phyloP scores from a whole-genome alignment of 2,113 vertebrate genomes.

The Microtus pennsylvanicus region DNA sequence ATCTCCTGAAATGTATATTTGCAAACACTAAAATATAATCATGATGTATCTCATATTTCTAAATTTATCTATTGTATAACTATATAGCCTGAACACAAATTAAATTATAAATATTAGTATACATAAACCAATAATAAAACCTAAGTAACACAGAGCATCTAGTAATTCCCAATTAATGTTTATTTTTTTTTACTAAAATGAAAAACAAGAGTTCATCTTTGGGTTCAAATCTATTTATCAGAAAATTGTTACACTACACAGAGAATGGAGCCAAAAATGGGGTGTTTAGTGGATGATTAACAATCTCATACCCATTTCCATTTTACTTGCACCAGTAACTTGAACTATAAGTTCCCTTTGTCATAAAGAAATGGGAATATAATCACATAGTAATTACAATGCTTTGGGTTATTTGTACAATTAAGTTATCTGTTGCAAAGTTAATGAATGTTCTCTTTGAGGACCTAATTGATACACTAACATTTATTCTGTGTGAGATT shows the following conservation, averaged over 20 bases:
- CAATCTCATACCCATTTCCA: slow-evolving; percentile 64
- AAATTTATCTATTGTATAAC: background rate
- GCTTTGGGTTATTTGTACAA: slow-evolving; percentile 80
- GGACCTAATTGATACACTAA: slow-evolving; percentile 72
- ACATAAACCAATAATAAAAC: background rate
- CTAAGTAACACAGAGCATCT: background rate
- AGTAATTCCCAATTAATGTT: background rate
- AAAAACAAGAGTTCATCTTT: slow-evolving; percentile 20
- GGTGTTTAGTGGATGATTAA: slow-evolving; percentile 71
- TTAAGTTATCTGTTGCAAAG: slow-evolving; percentile 78
- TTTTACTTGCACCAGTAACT: slow-evolving; percentile 69
- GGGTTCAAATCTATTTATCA: slow-evolving; percentile 45
- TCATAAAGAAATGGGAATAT: slow-evolving; percentile 81
- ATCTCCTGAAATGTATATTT: background rate
- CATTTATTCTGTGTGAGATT: slow-evolving; percentile 50
- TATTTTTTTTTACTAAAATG: slow-evolving; percentile 35
- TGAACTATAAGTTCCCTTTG: slow-evolving; percentile 71
- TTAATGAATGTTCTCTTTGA: slow-evolving; percentile 76
- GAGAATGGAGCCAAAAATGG: slow-evolving; percentile 27
- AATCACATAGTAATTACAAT: slow-evolving; percentile 81
- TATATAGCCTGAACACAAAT: background rate
- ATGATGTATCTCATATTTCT: no score
- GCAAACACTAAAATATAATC: background rate
- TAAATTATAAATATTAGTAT: slow-evolving; percentile 8
- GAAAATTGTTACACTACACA: slow-evolving; percentile 55